Percentiles rank a stretch among this genome's conserved stretches.
Evolutionary conservation across 2,797 vertebrate genomes (phyloP).

Genomic region (Melanogrammus aeglefinus): DNA sequence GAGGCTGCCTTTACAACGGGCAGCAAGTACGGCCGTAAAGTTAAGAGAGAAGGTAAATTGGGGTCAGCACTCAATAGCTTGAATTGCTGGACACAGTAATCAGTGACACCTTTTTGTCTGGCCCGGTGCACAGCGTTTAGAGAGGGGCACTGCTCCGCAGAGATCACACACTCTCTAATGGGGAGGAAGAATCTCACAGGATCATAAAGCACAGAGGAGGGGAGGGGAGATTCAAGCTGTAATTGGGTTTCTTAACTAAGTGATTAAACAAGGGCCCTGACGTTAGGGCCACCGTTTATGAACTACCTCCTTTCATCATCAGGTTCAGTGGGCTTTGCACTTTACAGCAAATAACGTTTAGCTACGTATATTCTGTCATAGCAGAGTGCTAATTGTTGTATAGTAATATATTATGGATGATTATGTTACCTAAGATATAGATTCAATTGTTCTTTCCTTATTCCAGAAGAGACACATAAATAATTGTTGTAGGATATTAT

Average conservation of each 20-base stretch:
- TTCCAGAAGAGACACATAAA: background rate
- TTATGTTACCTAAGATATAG: background rate
- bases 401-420: background rate
- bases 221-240: conserved; percentile 22
- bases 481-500: background rate
- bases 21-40: conserved; percentile 70
- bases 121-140: conserved; percentile 50
- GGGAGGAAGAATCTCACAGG: conserved; percentile 54
- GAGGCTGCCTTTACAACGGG: conserved; percentile 44
- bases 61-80: conserved; percentile 64
- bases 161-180: conserved; percentile 52
- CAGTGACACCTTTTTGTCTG: conserved; percentile 72
- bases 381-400: background rate
- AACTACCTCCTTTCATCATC: background rate
- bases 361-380: background rate
- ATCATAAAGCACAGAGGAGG: conserved; percentile 52
- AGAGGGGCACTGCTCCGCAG: conserved; percentile 48
- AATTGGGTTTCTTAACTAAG: background rate
- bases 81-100: conserved; percentile 68
- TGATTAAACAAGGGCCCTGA: background rate
- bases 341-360: background rate
- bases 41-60: conserved; percentile 68
- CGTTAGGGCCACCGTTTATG: background rate
- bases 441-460: background rate
- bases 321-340: background rate